Evolutionary conservation across 2,888 invertebrate species (phyloP), one percentile per base, ranked within the genome.

Genomic region (Neria commutata): DNA sequence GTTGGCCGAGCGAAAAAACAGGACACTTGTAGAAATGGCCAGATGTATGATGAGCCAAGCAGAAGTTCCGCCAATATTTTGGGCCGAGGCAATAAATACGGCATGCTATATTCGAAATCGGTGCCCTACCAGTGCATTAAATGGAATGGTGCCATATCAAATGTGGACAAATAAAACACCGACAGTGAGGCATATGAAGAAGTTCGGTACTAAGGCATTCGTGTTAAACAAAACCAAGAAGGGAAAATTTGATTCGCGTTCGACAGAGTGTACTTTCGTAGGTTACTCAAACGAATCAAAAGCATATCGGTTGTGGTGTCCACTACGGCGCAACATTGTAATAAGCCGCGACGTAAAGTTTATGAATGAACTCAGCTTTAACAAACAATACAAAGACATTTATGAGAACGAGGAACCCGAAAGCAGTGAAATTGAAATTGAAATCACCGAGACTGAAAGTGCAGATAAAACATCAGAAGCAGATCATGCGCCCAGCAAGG

Each of bases 1-100:
- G 2, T 14, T 51, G 3, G 19, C 48, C 8, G 50, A 50, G 33
- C 33, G 37, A 19, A 17, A 21, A 34, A 50, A 50, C n/a, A 34
- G 50, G 19, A 50, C 34, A 8, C 29, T 69, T 1, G 48, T 66
- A 0, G 67, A 67, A 26, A 66, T 61, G 61, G 60, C 64, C 34
- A 21, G 45, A 37, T 54, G 60, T 29, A 54, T 56, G 48, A 40
- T 50, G 46, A 34, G 29, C 5, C 55, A 60, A 19, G 60, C 60
- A 11, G 45, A 40, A 16, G 23, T 53, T 17, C 21, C 56, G 19
- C 49, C 49, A 1, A 26, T 51, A 8, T 52, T 56, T 42, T 53
- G 49, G 53, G 56, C 50, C 26, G 48, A 56, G 51, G 56, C 56
- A 17, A 48, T 62, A 2, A 60, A 57, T 42, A 62, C 62, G 17